Conservation (phyloP, 2,888 invertebrate species). For the Pachydiplax longipennis region DNA sequence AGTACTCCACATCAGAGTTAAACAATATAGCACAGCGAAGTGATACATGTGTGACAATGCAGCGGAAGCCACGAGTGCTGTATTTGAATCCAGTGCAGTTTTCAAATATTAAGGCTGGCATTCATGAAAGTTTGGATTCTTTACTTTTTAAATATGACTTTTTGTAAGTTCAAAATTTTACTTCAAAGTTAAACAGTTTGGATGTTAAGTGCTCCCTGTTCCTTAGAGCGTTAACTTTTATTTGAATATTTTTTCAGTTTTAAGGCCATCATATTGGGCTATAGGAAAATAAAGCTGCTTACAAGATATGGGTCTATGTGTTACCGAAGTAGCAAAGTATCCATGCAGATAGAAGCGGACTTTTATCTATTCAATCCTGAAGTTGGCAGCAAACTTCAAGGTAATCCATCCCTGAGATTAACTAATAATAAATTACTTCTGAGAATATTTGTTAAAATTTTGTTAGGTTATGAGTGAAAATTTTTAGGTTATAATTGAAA, state of each 20-base stretch:
- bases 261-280: slow-evolving; percentile 13
- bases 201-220: too few relatives aligned
- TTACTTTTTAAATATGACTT: slow-evolving; percentile 24
- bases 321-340: not conserved
- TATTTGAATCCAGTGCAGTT: not conserved
- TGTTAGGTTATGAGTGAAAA: too few relatives aligned
- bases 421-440: too few relatives aligned
- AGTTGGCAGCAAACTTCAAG: not conserved
- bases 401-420: not conserved
- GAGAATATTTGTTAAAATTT: too few relatives aligned
- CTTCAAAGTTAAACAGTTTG: not conserved
- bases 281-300: not conserved
- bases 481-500: too few relatives aligned
- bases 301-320: slow-evolving; percentile 16
- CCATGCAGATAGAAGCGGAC: not conserved
- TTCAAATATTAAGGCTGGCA: not conserved
- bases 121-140: not conserved
- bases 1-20: not conserved
- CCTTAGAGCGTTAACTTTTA: too few relatives aligned
- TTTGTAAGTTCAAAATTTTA: not conserved
- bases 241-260: not conserved
- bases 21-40: not conserved
- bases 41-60: not conserved
- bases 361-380: slow-evolving; percentile 16
- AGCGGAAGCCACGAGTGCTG: not conserved